A percentile compares a stretch with the other conserved stretches of the same genome.
These are phyloP conservation scores for Apis florea DNA, from an alignment of 1,140 invertebrate species.

Conservation along the genomic window DNA sequence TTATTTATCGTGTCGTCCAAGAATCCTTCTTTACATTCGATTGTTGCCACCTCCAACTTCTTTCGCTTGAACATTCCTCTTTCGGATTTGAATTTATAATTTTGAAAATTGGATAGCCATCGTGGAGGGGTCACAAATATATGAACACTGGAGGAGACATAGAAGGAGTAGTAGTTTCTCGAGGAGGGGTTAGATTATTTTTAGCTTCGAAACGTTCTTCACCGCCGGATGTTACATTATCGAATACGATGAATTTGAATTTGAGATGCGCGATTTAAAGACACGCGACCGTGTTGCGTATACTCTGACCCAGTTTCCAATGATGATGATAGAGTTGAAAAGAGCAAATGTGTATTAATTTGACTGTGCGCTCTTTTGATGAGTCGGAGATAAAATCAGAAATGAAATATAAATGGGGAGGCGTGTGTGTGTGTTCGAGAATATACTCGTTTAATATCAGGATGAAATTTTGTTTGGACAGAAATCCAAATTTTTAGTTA, in stretches of 20 bases:
- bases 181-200: not conserved
- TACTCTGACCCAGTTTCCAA: slow-evolving; percentile 4
- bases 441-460: too few species aligned
- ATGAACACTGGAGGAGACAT: not conserved
- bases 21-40: not conserved
- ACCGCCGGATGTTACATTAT: not conserved
- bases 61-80: too few species aligned
- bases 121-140: too few species aligned
- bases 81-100: not conserved
- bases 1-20: slow-evolving; percentile 11
- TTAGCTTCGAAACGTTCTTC: too few species aligned
- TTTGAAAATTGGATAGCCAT: too few species aligned
- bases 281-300: not conserved
- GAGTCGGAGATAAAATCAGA: not conserved
- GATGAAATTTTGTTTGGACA: too few species aligned
- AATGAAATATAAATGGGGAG: not conserved
- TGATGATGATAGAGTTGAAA: not conserved
- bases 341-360: not conserved
- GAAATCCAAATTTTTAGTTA: too few species aligned
- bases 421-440: too few species aligned
- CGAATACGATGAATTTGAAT: slow-evolving; percentile 15
- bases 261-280: not conserved
- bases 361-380: too few species aligned
- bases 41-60: not conserved
- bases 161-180: not conserved